Base-by-base conservation (phyloP, 2,888 invertebrate species). In the Lepidochrysops patricia region DNA sequence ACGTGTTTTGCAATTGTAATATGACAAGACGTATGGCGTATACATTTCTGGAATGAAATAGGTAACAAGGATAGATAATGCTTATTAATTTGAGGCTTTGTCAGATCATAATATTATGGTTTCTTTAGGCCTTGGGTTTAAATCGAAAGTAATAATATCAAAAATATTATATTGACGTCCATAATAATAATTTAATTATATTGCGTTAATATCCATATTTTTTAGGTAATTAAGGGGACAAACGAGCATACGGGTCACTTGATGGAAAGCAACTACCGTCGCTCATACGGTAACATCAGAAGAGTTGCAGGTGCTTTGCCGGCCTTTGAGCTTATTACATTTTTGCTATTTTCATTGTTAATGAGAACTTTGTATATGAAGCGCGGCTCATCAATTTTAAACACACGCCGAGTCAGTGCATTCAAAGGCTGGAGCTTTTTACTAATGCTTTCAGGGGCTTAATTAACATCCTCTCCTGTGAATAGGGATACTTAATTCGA, bases 391-490 rank as follows among this genome's bases (percentile, higher is more conserved):
- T 80, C 73, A 77, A 75, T 76, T 77, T 75, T 73, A 74, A 78
- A 74, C 70, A 73, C 68, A 71, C 71, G 70, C 68, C 65, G 67
- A 64, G 62, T 61, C 61, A 62, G 66, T 72, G 71, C 73, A 75
- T 78, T 82, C 78, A 80, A 79, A 76, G 72, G 72, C 74, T 71
- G 65, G 66, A 71, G 77, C 80, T 85, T 86, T 86, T 85, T 80
- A 80, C 79, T 82, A 81, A 84, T 82, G 80, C 82, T 82, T 81
- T 78, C 79, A 80, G 75, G 71, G 67, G 74, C 78, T 83, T 84
- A 86, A 86, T 87, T 85, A 85, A 80, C 84, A 80, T 80, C 76
- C 79, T 79, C 79, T 79, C 75, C 76, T 72, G 73, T 80, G 82
- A 82, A 84, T 82, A 79, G 78, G 71, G 72, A 77, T 74, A 72